Conservation (phyloP, 1,140 invertebrate genomes). For the Drosophila baimaii region DNA sequence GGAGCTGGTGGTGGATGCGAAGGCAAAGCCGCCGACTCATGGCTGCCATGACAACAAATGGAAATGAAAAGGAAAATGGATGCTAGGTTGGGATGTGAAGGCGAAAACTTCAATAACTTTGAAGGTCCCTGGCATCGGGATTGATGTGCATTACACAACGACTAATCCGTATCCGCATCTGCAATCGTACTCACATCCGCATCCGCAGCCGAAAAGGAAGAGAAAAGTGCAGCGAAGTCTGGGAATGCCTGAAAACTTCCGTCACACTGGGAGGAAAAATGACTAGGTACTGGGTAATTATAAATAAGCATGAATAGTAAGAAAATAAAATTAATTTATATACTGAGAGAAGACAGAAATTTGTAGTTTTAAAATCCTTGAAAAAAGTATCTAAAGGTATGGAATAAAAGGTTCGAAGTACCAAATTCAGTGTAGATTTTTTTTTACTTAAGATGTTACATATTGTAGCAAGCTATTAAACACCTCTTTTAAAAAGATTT, state of each 20-base stretch:
- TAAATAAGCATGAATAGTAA: too few species aligned
- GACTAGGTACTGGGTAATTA: rapidly evolving
- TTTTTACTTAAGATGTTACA: too few species aligned
- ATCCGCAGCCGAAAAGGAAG: conserved; percentile 33
- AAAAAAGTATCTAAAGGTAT: too few species aligned
- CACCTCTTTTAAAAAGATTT: too few species aligned
- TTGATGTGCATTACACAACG: conserved; percentile 75
- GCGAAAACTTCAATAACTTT: conserved; percentile 42
- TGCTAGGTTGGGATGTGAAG: conserved; percentile 3
- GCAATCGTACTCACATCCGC: conserved; percentile 5
- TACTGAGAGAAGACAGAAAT: too few species aligned
- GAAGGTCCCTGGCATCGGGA: conserved; percentile 34
- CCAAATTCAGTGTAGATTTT: too few species aligned
- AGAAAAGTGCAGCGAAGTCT: conserved; percentile 63
- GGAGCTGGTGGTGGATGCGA: background rate
- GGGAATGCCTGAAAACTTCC: conserved; percentile 40
- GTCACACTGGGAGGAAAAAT: background rate
- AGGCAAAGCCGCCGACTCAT: conserved; percentile 6
- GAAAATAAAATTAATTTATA: too few species aligned
- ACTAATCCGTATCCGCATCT: conserved; percentile 58
- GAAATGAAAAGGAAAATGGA: conserved; percentile 51
- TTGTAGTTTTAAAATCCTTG: too few species aligned
- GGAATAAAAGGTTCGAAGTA: too few species aligned
- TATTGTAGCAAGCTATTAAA: too few species aligned
- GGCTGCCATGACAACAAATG: conserved; percentile 40